Evolutionary conservation across 1,140 invertebrate species (phyloP), one percentile per base, ranked within the genome.

Genomic region (Cecropterus lyciades): DNA sequence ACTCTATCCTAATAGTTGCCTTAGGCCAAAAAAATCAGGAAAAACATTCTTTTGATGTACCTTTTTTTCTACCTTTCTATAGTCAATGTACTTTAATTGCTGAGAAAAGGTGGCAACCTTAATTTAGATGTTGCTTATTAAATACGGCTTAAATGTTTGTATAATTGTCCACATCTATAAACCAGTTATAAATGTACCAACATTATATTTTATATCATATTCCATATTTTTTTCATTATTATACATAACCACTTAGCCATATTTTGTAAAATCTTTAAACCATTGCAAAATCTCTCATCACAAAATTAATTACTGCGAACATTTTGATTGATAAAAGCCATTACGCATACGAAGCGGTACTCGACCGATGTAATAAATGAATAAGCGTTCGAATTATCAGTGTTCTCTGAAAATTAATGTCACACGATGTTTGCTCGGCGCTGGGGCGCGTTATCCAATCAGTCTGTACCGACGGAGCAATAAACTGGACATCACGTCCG

Each of bases 401-500:
- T 45, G 59, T 42, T 51, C 46, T 51, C 30, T n/a, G 46, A 63
- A 51, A 67, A 67, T 53, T 53, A 69, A 69, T 69, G 67, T 64
- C 51, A 56, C 66, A 45, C 52, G 33, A 48, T 62, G 33, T 56
- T 67, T 46, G 45, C 16, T 17, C 15, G 10, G 14, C 10, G 30
- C 17, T 49, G 17, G 45, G 27, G n/a, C 40, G 60, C 56, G 70
- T 75, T 77, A 76, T 72, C 77, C 79, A 82, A 82, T 79, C 79
- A 82, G 69, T 69, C 68, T 66, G 52, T 70, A 67, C 72, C 65
- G 70, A 59, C 56, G 56, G 60, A 64, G 75, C 72, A 80, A 82
- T 82, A 82, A 82, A 80, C 73, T 73, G 75, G 63, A 59, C 72
- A 75, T 82, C 77, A 82, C 73, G 75, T 78, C 46, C 65, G 70